A percentile compares a stretch with the other conserved stretches of the same genome.
Evolutionary conservation across 2,888 invertebrate genomes (phyloP).

Genomic region (Orthonevra nobilis): DNA sequence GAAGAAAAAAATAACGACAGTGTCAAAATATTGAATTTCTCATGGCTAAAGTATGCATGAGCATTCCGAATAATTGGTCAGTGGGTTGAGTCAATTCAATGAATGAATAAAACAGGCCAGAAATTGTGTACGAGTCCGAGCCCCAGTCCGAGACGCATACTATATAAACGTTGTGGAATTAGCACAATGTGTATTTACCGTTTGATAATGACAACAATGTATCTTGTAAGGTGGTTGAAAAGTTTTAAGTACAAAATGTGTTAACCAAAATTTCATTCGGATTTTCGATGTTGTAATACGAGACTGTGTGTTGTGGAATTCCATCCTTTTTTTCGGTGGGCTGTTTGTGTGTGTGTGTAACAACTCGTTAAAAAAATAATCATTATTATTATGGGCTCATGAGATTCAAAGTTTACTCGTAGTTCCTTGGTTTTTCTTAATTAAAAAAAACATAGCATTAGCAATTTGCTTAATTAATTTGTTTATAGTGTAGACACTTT

Average conservation of each 20-base stretch:
- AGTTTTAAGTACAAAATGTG: constrained; percentile 40
- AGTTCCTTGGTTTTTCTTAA: constrained; percentile 27
- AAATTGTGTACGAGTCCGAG: constrained; percentile 5
- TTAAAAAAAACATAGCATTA: too few relatives aligned
- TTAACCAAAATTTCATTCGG: constrained; percentile 46
- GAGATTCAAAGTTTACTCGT: background rate
- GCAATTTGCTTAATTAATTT: too few relatives aligned
- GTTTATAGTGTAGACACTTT: too few relatives aligned
- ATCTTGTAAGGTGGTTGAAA: constrained; percentile 31
- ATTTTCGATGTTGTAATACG: constrained; percentile 43
- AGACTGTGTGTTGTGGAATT: constrained; percentile 14
- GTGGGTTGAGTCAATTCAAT: constrained; percentile 56
- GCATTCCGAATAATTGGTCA: constrained; percentile 26
- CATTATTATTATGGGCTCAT: constrained; percentile 1
- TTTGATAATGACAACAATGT: constrained; percentile 51
- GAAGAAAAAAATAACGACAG: too few relatives aligned
- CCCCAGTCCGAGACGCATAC: constrained; percentile 25
- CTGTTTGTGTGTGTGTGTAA: constrained; percentile 12
- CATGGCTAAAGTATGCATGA: constrained; percentile 40
- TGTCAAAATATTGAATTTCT: constrained; percentile 27
- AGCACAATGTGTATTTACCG: constrained; percentile 61
- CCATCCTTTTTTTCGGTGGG: constrained; percentile 15
- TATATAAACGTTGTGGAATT: constrained; percentile 46
- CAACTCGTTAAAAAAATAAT: constrained; percentile 12
- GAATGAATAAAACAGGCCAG: constrained; percentile 38